Evolutionary conservation across 2,888 invertebrate genomes (phyloP), one percentile per base, ranked within the genome.

Genomic region (Drosophila mettleri): DNA sequence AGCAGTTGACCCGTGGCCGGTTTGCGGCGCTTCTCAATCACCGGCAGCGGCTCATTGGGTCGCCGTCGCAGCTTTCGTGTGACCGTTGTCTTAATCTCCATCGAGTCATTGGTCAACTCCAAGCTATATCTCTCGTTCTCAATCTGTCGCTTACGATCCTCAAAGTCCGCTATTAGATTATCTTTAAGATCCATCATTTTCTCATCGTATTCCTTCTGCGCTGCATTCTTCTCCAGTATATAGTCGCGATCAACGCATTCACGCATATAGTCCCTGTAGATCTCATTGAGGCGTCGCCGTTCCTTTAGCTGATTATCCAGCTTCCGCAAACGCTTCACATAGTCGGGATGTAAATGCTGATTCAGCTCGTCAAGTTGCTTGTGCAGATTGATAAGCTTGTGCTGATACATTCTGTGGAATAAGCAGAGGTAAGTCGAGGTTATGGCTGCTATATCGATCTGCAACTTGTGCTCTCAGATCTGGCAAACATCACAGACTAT

Each of bases 81-180:
- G 93, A 98, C 96, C n/a, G 97, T 97, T 12, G 98, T 98, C 90
- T 98, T 98, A n/a, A 97, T 95, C 94, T 97, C 97, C 94, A 95
- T 96, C 3, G 96, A 96, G 91, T 97, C 97, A 71, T 96, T 97
- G 57, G 97, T 97, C 0, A 99, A 93, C 91, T 99, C 99, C 94
- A 98, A 95, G 51, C 95, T 96, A 73, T 95, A 95, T 59, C 98
- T 93, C 91, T 99, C 99, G 64, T 95, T 94, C 92, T 99, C 98
- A 58, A 98, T 97, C 82, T 96, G 94, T 84, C 96, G 96, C 87
- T 96, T 94, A 89, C 98, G 98, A 85, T 99, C 98, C 90, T 98
- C 98, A 90, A 98, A 95, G 91, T 99, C 98, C 33, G 95, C 95
- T 29, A 99, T 94, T 36, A 99, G 93, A 92, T 96, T 98, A 91